phyloP scores from a whole-genome alignment of 2,797 vertebrate species.

The Syncerus caffer region DNA sequence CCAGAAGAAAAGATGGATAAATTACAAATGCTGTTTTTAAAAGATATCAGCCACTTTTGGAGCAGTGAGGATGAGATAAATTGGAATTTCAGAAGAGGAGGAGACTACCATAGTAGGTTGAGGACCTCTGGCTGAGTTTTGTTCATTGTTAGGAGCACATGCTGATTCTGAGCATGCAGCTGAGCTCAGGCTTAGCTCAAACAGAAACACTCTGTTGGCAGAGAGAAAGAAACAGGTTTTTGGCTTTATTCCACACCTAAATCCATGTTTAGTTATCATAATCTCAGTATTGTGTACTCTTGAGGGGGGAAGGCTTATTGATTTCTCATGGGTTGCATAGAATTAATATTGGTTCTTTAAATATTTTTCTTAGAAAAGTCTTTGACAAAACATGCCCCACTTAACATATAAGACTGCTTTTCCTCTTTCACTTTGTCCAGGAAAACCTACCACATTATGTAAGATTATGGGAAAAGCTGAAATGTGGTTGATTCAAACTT shows the following conservation, averaged over 20 bases:
- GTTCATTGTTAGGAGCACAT: background rate
- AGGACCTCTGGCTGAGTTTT: background rate
- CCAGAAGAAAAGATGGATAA: background rate
- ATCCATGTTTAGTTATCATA: background rate
- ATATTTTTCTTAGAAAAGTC: background rate
- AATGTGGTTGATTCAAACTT: background rate
- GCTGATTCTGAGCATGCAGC: background rate
- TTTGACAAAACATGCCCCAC: background rate
- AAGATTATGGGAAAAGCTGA: background rate
- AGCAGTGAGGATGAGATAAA: background rate
- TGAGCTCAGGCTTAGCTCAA: background rate
- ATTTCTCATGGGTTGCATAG: background rate
- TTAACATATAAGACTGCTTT: background rate
- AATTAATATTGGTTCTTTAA: background rate
- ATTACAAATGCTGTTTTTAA: background rate
- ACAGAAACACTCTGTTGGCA: background rate
- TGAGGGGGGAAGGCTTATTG: background rate
- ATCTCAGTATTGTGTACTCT: background rate
- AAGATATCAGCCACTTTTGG: background rate
- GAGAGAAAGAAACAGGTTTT: background rate
- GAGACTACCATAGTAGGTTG: background rate
- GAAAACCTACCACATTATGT: background rate
- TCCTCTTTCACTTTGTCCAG: background rate
- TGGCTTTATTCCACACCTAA: background rate
- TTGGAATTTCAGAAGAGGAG: background rate